Percentiles rank a stretch among this genome's conserved stretches.
phyloP scores from a whole-genome alignment of 2,888 invertebrate genomes.

The Eilema caniola region DNA sequence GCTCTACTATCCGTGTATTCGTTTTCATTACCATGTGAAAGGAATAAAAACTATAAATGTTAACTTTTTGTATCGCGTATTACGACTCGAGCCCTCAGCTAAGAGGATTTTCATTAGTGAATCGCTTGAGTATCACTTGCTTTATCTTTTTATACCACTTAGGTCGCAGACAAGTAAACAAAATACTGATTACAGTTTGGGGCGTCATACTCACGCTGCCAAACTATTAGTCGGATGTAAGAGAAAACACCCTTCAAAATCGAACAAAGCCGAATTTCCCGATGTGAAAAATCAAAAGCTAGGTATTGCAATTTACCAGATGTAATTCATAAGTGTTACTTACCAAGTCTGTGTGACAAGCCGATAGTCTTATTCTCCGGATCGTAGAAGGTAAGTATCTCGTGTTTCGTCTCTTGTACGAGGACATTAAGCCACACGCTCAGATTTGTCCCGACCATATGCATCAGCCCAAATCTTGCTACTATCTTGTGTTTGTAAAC shows the following conservation, averaged over 20 bases:
- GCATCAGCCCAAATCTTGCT: constrained; percentile 98
- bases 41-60: no score
- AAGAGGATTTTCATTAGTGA: background rate
- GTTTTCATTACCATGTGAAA: no score
- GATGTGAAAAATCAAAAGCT: no score
- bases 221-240: no score
- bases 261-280: no score
- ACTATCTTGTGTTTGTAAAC: constrained; percentile 95
- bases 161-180: no score
- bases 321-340: constrained; percentile 51
- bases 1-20: background rate
- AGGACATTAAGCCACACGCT: constrained; percentile 98
- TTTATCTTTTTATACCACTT: no score
- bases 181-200: background rate
- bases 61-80: background rate
- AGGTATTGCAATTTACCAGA: background rate
- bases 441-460: constrained; percentile 99
- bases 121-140: background rate
- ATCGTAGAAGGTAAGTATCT: constrained; percentile 96
- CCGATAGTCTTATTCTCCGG: constrained; percentile 94
- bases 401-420: constrained; percentile 98
- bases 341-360: constrained; percentile 92
- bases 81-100: no score
- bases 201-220: no score
- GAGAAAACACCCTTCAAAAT: no score